A percentile compares a stretch with the other conserved stretches of the same genome.
These are phyloP conservation scores for Saiga tatarica DNA, from an alignment of 2,113 vertebrate genomes.

Conservation along the genomic window DNA sequence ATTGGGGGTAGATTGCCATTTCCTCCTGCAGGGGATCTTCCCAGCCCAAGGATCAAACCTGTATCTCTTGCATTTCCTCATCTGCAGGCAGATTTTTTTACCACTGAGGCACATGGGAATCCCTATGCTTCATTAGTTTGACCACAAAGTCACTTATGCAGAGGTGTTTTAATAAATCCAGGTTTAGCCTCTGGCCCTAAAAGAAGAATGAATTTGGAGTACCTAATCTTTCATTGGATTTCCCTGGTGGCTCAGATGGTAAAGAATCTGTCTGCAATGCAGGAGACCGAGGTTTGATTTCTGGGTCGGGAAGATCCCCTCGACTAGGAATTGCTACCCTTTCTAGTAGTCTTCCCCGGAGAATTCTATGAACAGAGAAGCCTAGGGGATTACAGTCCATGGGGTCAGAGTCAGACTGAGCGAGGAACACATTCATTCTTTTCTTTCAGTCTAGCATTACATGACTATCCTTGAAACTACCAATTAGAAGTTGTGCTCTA, in stretches of 20 bases:
- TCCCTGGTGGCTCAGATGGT: background rate
- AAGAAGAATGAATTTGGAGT: background rate
- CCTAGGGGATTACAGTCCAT: background rate
- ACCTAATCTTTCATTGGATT: background rate
- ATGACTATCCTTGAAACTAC: background rate
- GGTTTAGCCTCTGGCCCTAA: background rate
- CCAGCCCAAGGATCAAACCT: background rate
- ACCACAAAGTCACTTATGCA: background rate
- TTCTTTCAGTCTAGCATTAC: background rate
- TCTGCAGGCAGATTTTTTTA: background rate
- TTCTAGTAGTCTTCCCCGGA: background rate
- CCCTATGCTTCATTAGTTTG: background rate
- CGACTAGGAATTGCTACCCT: background rate
- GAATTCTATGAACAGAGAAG: background rate
- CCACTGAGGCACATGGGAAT: background rate
- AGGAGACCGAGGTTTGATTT: background rate
- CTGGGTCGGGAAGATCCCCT: background rate
- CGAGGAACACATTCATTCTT: background rate
- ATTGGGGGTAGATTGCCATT: background rate
- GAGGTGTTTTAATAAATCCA: background rate
- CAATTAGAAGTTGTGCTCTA: accelerated
- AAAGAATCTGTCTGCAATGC: background rate
- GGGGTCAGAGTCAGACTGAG: background rate
- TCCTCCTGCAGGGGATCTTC: background rate
- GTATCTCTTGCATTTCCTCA: background rate